A percentile compares a stretch with the other conserved stretches of the same genome.
Evolutionary conservation across 2,113 vertebrate species (phyloP).

Genomic region (Melanostigma gelatinosum): DNA sequence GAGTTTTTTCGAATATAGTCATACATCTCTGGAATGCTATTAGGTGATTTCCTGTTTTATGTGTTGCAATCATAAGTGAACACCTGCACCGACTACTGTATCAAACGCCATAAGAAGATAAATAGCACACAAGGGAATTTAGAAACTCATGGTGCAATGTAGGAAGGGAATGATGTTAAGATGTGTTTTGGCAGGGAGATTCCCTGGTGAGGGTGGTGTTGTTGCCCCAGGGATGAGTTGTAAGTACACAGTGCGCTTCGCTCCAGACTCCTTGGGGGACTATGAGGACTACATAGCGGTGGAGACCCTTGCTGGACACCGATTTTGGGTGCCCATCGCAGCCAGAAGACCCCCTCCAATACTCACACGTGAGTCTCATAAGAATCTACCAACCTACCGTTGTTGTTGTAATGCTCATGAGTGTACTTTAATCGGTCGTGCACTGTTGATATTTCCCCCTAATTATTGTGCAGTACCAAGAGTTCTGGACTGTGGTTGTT

Average conservation of each 20-base stretch:
- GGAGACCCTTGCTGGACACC: slow-evolving; percentile 85
- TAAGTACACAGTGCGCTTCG: slow-evolving; percentile 89
- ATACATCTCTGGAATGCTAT: slow-evolving; percentile 21
- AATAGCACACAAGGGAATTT: neutral
- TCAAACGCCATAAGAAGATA: neutral
- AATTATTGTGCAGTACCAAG: slow-evolving; percentile 83
- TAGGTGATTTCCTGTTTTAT: neutral
- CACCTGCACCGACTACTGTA: slow-evolving; percentile 23
- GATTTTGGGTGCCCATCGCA: slow-evolving; percentile 86
- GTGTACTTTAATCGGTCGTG: neutral
- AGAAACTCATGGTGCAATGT: neutral
- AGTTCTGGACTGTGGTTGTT: slow-evolving; percentile 89
- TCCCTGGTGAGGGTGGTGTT: slow-evolving; percentile 89
- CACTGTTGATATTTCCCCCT: neutral
- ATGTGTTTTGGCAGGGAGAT: slow-evolving; percentile 84
- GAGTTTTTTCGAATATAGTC: neutral
- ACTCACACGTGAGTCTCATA: slow-evolving; percentile 87
- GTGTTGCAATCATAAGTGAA: neutral
- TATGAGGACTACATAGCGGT: slow-evolving; percentile 90
- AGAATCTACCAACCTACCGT: rapidly evolving
- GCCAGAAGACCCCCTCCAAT: slow-evolving; percentile 88
- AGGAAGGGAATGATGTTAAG: neutral
- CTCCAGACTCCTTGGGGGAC: slow-evolving; percentile 87
- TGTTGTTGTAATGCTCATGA: neutral
- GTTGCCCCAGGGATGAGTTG: slow-evolving; percentile 96